Conservation (phyloP, 2,113 vertebrate genomes). For the Oenanthe melanoleuca region DNA sequence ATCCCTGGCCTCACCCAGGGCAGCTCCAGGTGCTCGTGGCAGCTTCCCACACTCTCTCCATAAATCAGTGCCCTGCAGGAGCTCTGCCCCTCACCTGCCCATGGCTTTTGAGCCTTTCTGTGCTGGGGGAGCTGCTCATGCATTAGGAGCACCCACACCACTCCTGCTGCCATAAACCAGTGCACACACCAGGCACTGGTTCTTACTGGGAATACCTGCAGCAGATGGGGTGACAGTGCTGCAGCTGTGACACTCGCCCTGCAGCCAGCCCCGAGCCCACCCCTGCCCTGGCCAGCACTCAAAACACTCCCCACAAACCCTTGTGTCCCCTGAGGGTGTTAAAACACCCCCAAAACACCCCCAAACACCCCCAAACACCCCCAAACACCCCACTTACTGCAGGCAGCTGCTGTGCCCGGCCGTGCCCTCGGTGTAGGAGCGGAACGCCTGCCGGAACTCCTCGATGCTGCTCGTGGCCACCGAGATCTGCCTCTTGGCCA, state of each 20-base stretch:
- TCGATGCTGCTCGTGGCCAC: constrained; percentile 79
- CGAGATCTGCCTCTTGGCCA: constrained; percentile 90
- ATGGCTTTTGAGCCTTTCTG: rapidly evolving
- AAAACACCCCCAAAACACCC: not conserved
- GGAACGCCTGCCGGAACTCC: constrained; percentile 84
- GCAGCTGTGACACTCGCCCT: not conserved
- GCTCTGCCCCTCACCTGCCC: not conserved
- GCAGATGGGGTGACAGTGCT: rapidly evolving
- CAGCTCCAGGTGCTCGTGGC: not conserved
- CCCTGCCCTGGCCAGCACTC: not conserved
- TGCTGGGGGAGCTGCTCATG: rapidly evolving
- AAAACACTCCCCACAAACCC: not conserved
- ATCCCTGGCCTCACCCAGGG: rapidly evolving
- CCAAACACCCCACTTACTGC: constrained; percentile 80
- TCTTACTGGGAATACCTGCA: not conserved
- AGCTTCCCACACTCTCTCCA: not conserved
- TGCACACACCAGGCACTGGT: not conserved
- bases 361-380: not conserved
- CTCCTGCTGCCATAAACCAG: no score
- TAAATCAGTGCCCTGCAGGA: rapidly evolving
- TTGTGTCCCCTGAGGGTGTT: not conserved
- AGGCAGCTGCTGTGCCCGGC: constrained; percentile 84
- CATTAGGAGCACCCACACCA: rapidly evolving
- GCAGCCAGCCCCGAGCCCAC: not conserved
- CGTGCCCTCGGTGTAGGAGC: constrained; percentile 84